phyloP scores from a whole-genome alignment of 2,797 vertebrate species.

The Fringilla coelebs region DNA sequence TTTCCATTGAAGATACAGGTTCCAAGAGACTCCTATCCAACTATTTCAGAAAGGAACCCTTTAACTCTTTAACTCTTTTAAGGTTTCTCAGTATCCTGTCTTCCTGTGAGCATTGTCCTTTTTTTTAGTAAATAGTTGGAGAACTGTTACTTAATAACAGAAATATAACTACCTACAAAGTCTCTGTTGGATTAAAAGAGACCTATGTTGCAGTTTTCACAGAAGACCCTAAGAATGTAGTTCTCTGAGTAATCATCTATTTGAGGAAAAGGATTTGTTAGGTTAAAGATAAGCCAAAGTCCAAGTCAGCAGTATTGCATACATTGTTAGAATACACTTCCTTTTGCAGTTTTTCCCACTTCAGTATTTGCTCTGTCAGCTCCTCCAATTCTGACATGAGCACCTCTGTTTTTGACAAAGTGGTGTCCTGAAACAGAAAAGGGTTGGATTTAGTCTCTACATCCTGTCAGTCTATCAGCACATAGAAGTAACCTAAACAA shows the following conservation, averaged over 20 bases:
- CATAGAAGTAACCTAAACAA: not conserved
- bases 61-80: too few relatives aligned
- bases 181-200: not conserved
- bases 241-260: not conserved
- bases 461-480: not conserved
- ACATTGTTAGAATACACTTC: conserved; percentile 31
- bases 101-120: not conserved
- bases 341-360: conserved; percentile 72
- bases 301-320: conserved; percentile 30
- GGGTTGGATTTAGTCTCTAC: not conserved
- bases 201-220: not conserved
- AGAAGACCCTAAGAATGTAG: not conserved
- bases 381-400: conserved; percentile 69
- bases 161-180: not conserved
- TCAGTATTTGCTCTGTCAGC: conserved; percentile 71
- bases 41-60: not conserved
- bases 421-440: conserved; percentile 66
- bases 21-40: not conserved
- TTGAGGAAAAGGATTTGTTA: not conserved
- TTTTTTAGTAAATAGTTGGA: not conserved
- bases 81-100: not conserved
- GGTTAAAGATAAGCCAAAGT: conserved; percentile 39
- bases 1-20: not conserved
- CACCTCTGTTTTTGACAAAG: conserved; percentile 67
- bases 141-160: not conserved